These are phyloP conservation scores for Mactromeris polynyma DNA, from an alignment of 2,888 invertebrate species.

Conservation along the genomic window DNA sequence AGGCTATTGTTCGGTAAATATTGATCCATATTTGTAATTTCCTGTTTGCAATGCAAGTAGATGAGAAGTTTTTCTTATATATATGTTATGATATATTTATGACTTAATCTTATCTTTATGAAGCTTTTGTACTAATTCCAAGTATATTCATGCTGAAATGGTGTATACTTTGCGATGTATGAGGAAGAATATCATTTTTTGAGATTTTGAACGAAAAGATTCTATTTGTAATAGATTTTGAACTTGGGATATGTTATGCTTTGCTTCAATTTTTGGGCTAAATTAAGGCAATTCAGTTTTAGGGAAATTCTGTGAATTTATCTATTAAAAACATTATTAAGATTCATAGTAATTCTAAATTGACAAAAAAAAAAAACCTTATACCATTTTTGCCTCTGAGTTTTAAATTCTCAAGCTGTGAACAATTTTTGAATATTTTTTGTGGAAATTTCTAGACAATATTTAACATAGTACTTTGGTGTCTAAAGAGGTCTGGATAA, in stretches of 20 bases:
- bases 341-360: not conserved
- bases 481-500: not conserved
- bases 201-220: no score
- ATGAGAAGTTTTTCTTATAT: not conserved
- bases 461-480: not conserved
- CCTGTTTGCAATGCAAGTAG: not conserved
- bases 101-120: no score
- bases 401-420: not conserved
- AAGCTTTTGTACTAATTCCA: no score
- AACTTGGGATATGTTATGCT: no score
- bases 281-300: no score
- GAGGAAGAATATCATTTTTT: no score
- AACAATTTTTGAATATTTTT: not conserved
- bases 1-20: constrained; percentile 4
- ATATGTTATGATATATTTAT: no score
- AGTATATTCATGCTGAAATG: no score
- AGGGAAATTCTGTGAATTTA: not conserved
- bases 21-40: not conserved
- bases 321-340: not conserved
- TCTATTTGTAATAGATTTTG: no score
- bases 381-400: not conserved
- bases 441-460: not conserved
- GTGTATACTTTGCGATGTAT: no score
- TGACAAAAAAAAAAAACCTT: not conserved
- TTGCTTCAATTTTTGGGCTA: no score